Evolutionary conservation across 2,888 invertebrate genomes (phyloP).

Genomic region (Drosophila cyrtoloma): DNA sequence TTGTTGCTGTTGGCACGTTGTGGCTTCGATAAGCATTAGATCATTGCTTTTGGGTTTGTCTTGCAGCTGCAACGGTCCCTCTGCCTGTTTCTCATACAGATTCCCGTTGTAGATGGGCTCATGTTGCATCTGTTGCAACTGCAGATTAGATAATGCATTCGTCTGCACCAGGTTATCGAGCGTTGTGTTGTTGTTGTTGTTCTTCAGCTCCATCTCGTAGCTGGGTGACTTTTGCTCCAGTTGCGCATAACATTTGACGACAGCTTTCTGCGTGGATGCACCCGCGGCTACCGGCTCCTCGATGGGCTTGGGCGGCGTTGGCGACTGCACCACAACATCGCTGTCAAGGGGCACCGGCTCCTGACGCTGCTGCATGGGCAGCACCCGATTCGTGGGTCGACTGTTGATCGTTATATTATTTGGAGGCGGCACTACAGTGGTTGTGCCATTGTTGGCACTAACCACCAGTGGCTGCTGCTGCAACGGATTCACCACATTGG

Average conservation of each 20-base stretch:
- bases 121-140: constrained; percentile 44
- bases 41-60: constrained; percentile 46
- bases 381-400: constrained; percentile 91
- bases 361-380: constrained; percentile 91
- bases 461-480: constrained; percentile 84
- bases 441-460: constrained; percentile 77
- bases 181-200: constrained; percentile 11
- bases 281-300: constrained; percentile 54
- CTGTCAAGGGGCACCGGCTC: constrained; percentile 76
- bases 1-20: constrained; percentile 56
- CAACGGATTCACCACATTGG: constrained; percentile 90
- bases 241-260: constrained; percentile 56
- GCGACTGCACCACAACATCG: constrained; percentile 64
- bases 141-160: constrained; percentile 32
- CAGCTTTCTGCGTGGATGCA: constrained; percentile 52
- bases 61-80: constrained; percentile 34
- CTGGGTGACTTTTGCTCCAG: constrained; percentile 62
- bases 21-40: constrained; percentile 45
- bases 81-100: constrained; percentile 55
- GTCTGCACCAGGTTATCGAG: constrained; percentile 31
- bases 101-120: constrained; percentile 50
- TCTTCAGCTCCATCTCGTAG: constrained; percentile 66
- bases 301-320: constrained; percentile 67
- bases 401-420: constrained; percentile 72
- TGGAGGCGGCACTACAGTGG: constrained; percentile 45